phyloP scores from a whole-genome alignment of 2,888 invertebrate genomes.

The Sepiola atlantica region DNA sequence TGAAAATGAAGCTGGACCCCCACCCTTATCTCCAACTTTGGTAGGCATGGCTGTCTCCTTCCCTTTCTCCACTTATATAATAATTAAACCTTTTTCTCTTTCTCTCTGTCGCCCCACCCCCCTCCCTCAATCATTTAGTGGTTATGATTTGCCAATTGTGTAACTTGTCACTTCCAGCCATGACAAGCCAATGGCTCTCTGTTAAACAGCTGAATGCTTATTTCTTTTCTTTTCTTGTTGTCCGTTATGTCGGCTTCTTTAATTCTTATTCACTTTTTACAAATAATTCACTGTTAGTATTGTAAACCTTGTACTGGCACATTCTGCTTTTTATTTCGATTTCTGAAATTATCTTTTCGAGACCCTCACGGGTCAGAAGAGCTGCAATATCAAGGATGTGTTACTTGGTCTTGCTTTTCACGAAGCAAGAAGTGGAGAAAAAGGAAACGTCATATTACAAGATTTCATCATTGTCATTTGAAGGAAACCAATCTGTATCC shows the following conservation, averaged over 20 bases:
- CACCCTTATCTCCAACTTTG: neutral
- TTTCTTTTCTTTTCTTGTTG: neutral
- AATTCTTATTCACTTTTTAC: conserved; percentile 41
- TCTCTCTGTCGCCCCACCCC: too few species aligned
- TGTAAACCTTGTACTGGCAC: conserved; percentile 44
- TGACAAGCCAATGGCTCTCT: neutral
- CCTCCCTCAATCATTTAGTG: neutral
- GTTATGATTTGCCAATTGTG: neutral
- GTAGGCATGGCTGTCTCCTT: conserved; percentile 32
- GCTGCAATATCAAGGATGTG: conserved; percentile 46
- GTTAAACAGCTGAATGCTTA: conserved; percentile 37
- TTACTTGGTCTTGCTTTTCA: conserved; percentile 43
- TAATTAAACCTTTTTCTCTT: neutral
- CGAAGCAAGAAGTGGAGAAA: conserved; percentile 46
- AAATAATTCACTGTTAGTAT: conserved; percentile 37
- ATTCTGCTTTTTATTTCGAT: conserved; percentile 45
- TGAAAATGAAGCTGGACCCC: neutral
- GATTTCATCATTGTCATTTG: conserved; percentile 45
- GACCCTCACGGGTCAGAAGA: conserved; percentile 43
- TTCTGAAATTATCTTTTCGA: conserved; percentile 44
- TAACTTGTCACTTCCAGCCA: conserved; percentile 32
- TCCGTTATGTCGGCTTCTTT: conserved; percentile 40
- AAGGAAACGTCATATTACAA: conserved; percentile 46
- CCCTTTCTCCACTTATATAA: neutral
- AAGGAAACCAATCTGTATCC: conserved; percentile 46